phyloP scores from a whole-genome alignment of 2,888 invertebrate species.

The Phrixothrix hirtus region DNA sequence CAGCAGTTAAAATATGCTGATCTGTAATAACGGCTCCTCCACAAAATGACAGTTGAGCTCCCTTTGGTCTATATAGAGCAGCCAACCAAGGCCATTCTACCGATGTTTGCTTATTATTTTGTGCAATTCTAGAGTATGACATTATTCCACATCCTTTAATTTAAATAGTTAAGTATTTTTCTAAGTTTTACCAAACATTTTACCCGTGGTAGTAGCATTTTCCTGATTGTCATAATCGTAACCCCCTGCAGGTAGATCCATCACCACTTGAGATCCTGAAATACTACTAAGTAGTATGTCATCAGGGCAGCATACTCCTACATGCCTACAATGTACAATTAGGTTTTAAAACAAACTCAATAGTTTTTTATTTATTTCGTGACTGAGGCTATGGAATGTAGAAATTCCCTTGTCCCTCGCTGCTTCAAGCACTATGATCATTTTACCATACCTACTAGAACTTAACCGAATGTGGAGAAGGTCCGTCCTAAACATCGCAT shows the following conservation, averaged over 20 bases:
- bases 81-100: conserved; percentile 87
- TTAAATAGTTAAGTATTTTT: not conserved
- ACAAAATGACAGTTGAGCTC: conserved; percentile 67
- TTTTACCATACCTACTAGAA: too few species aligned
- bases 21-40: conserved; percentile 82
- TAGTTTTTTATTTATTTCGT: too few species aligned
- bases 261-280: conserved; percentile 49
- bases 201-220: conserved; percentile 12
- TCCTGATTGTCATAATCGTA: conserved; percentile 56
- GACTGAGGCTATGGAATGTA: too few species aligned
- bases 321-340: too few species aligned
- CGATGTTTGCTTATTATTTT: conserved; percentile 40
- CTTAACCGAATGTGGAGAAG: too few species aligned
- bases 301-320: conserved; percentile 79
- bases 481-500: too few species aligned
- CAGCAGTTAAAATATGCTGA: conserved; percentile 76
- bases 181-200: too few species aligned
- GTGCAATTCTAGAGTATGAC: conserved; percentile 8
- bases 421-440: too few species aligned
- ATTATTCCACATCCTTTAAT: conserved; percentile 49
- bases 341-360: too few species aligned
- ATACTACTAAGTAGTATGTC: conserved; percentile 50
- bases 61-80: conserved; percentile 66
- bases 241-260: conserved; percentile 61
- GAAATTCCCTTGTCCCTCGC: too few species aligned